Conservation (phyloP, 2,797 vertebrate species). For the Somateria mollissima region DNA sequence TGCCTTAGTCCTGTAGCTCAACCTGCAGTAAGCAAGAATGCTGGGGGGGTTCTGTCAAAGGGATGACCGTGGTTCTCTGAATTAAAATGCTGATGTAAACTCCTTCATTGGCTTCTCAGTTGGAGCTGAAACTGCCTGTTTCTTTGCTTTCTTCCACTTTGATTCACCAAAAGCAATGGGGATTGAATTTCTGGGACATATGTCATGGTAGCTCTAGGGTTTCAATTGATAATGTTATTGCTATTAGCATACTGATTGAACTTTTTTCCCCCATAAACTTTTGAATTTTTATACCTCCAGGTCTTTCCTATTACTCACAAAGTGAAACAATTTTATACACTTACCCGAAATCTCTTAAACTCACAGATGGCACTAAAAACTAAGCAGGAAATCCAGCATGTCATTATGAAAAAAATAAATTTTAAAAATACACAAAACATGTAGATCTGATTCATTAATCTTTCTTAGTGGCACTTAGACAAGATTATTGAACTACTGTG, state of each 20-base stretch:
- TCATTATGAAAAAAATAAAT: neutral
- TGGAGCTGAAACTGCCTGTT: neutral
- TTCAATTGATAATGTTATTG: neutral
- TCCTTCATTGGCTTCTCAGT: neutral
- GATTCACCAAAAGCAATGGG: neutral
- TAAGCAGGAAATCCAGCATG: neutral
- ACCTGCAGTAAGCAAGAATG: neutral
- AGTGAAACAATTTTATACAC: slow-evolving; percentile 2
- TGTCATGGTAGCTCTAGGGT: slow-evolving; percentile 20
- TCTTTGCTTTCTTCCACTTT: neutral
- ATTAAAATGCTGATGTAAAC: slow-evolving; percentile 6
- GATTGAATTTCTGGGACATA: slow-evolving; percentile 18
- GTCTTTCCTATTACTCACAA: neutral
- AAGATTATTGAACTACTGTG: slow-evolving; percentile 25
- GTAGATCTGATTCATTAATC: slow-evolving; percentile 27
- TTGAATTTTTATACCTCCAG: neutral
- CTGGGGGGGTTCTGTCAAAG: neutral
- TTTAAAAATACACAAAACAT: neutral
- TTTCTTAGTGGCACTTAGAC: slow-evolving; percentile 22
- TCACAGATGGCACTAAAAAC: slow-evolving; percentile 22
- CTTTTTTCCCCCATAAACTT: neutral
- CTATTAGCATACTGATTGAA: neutral
- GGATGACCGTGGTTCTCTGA: neutral
- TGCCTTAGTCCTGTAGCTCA: neutral
- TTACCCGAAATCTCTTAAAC: neutral